phyloP scores from a whole-genome alignment of 2,797 vertebrate genomes.

The Micrastur ruficollis region DNA sequence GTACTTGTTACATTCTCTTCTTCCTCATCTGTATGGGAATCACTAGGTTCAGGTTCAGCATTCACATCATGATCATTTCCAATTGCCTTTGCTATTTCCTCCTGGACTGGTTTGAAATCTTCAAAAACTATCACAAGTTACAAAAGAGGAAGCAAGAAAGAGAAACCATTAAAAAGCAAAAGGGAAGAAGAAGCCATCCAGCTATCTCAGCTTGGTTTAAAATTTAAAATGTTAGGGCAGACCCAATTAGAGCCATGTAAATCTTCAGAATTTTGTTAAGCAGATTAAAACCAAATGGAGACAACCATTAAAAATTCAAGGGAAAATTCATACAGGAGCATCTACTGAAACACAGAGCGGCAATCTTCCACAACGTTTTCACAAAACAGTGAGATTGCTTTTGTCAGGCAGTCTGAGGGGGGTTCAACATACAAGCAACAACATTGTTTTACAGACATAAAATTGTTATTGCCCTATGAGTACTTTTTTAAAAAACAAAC shows the following conservation, averaged over 20 bases:
- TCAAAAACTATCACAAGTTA: conserved; percentile 35
- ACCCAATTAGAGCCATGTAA: not conserved
- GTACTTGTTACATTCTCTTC: conserved; percentile 47
- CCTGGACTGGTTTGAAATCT: conserved; percentile 80
- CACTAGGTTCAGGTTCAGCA: conserved; percentile 76
- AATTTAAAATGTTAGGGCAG: not conserved
- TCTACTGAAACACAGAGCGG: not conserved
- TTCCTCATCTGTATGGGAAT: conserved; percentile 74
- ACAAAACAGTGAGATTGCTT: not conserved
- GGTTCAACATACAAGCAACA: not conserved
- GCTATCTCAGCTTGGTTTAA: not conserved
- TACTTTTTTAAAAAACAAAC: not conserved
- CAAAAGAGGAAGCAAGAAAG: conserved; percentile 21
- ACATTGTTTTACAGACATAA: not conserved
- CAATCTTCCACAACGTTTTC: not conserved
- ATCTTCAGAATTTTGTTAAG: not conserved
- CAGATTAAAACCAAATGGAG: not conserved
- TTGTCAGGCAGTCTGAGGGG: not conserved
- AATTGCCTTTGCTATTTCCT: conserved; percentile 77
- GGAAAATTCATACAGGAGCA: conserved; percentile 2
- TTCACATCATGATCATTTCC: conserved; percentile 57
- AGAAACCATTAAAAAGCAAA: not conserved
- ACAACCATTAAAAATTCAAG: not conserved
- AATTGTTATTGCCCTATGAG: not conserved
- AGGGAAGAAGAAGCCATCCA: not conserved